Conservation (phyloP, 2,113 vertebrate species). For the Phocoena sinus region DNA sequence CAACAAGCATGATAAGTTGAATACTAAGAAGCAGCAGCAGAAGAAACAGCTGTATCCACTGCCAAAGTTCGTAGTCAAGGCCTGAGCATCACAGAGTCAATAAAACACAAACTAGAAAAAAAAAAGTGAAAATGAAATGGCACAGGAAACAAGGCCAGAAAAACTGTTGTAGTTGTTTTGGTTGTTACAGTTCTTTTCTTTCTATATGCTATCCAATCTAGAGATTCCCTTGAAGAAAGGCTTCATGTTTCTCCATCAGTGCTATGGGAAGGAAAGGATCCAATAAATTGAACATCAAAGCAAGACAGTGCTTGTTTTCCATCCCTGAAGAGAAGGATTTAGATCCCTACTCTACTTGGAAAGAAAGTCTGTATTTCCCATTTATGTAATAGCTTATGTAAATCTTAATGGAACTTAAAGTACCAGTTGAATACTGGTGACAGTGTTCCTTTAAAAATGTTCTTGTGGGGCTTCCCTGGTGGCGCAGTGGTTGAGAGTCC, state of each 20-base stretch:
- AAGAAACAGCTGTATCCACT: conserved; percentile 88
- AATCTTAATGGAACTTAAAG: conserved; percentile 62
- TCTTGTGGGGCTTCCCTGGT: not conserved
- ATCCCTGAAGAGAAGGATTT: conserved; percentile 28
- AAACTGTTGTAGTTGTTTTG: not conserved
- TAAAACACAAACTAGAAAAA: conserved; percentile 73
- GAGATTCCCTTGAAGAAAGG: not conserved
- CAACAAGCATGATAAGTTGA: conserved; percentile 91
- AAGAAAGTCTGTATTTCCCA: conserved; percentile 50
- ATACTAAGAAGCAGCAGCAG: conserved; percentile 89
- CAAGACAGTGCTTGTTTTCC: not conserved
- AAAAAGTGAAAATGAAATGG: not conserved
- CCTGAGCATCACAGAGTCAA: conserved; percentile 72
- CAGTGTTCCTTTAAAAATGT: conserved; percentile 56
- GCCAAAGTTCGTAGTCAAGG: conserved; percentile 92
- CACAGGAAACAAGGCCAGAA: not conserved
- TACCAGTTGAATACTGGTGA: conserved; percentile 6
- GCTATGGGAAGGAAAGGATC: not conserved
- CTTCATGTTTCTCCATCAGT: not conserved
- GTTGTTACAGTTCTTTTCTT: not conserved
- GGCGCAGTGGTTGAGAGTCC: no score
- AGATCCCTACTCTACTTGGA: conserved; percentile 14
- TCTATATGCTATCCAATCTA: not conserved
- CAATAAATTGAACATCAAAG: not conserved
- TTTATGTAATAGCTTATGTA: conserved; percentile 43